These are phyloP conservation scores for Petaurus breviceps DNA, from an alignment of 2,113 vertebrate species.

Conservation along the genomic window DNA sequence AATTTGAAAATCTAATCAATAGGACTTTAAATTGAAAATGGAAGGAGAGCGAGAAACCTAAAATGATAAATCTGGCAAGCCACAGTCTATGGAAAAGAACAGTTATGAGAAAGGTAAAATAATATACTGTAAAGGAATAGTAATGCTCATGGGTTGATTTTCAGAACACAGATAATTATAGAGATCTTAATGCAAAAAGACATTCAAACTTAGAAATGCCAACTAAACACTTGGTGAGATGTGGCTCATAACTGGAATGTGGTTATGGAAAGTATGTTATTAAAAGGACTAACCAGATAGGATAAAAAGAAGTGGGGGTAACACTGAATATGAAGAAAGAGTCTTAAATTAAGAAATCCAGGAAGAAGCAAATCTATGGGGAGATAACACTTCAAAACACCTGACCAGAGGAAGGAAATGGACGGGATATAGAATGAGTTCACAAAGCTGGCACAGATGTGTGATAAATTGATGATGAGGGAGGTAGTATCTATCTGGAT, in stretches of 20 bases:
- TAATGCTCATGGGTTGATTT: neutral
- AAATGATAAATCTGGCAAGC: neutral
- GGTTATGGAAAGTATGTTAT: neutral
- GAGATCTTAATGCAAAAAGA: neutral
- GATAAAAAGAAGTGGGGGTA: neutral
- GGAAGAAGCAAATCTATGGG: neutral
- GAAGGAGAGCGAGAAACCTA: neutral
- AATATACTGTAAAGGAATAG: neutral
- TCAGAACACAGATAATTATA: neutral
- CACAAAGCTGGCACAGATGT: neutral
- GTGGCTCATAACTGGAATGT: neutral
- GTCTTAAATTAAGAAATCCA: neutral
- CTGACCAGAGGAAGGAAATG: neutral
- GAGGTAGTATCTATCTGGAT: neutral
- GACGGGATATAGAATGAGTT: neutral
- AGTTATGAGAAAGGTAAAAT: neutral
- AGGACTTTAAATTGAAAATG: neutral
- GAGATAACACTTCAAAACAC: neutral
- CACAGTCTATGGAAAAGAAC: neutral
- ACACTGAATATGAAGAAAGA: too few species aligned
- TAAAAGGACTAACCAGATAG: neutral
- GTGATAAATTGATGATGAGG: neutral
- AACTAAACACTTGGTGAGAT: neutral
- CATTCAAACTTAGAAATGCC: neutral
- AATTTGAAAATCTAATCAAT: neutral